Base-by-base conservation (phyloP, 2,888 invertebrate species). In the Torymus tubicola region DNA sequence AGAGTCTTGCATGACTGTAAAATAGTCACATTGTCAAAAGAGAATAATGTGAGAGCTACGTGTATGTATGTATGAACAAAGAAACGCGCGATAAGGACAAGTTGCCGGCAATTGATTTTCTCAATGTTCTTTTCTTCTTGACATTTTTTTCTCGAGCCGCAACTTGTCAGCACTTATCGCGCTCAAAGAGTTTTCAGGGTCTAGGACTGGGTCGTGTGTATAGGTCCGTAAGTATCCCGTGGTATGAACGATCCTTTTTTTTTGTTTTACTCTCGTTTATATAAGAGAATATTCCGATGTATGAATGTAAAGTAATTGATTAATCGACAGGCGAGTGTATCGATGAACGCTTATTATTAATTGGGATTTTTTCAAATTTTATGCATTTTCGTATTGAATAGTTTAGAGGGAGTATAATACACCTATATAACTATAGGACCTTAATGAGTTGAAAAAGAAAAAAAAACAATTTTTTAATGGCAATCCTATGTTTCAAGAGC, bases 111-210 rank as follows among this genome's bases (percentile, higher is more conserved):
- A 42, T 42, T 42, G 42, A 8, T 42, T 42, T 42, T 42, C 42
- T 42, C 42, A 42, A 42, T 42, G 42, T 42, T 42, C 42, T 58
- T 71, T 52, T 65, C 24, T 69, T 61, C 4, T 31, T 65, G 53
- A 5, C 55, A 70, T 60, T 24, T 60, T 53, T 63, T 18, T 70
- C 52, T 24, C 2, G 42, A 5, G 8, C 42, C 8, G 76, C 72
- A 77, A 81, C 77, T 58, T 70, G 74, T 71, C 70, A 61, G 18
- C 5, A 53, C 70, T 81, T 81, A 78, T 74, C 72, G 63, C 68
- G n/a, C 50, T n/a, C 60, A 58, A 74, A 24, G 69, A 70, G n/a
- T 78, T 81, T 81, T 81, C 74, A 81, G 81, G 70, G 50, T 78
- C 78, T 65, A 81, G 74, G 81, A 61, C 60, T 24, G 10, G 52